These are phyloP conservation scores for Nautilus pompilius DNA, from an alignment of 1,140 invertebrate species.

Conservation along the genomic window DNA sequence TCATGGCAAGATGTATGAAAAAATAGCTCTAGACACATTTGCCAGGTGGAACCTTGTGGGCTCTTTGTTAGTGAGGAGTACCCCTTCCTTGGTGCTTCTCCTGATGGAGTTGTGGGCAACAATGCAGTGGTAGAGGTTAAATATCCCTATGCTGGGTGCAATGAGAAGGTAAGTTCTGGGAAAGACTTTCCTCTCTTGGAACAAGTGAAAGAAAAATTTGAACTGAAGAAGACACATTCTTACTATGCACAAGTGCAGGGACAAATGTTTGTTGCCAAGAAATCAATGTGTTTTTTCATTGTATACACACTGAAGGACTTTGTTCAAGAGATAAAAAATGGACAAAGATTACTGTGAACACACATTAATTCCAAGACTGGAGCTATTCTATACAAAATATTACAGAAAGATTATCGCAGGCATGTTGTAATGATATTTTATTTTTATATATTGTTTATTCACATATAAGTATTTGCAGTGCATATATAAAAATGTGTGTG, in stretches of 20 bases:
- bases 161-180: neutral
- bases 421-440: too few relatives aligned
- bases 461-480: too few relatives aligned
- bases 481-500: too few relatives aligned
- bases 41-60: neutral
- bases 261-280: constrained; percentile 4
- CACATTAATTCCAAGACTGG: constrained; percentile 8
- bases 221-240: neutral
- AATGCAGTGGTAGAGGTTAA: constrained; percentile 11
- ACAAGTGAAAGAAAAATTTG: neutral
- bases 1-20: too few relatives aligned
- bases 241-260: constrained; percentile 17
- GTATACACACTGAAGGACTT: constrained; percentile 7
- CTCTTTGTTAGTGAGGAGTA: constrained; percentile 5
- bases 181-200: constrained; percentile 6
- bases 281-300: constrained; percentile 7
- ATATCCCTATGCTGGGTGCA: constrained; percentile 16
- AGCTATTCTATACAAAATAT: constrained; percentile 10
- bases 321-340: constrained; percentile 5
- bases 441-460: too few relatives aligned
- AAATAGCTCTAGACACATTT: too few relatives aligned
- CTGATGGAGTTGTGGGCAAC: constrained; percentile 11
- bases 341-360: constrained; percentile 9
- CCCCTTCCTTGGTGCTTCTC: constrained; percentile 12
- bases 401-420: too few relatives aligned